Percentiles rank a stretch among this genome's conserved stretches.
Conservation (phyloP, 2,888 invertebrate species). For the Tridacna crocea region DNA sequence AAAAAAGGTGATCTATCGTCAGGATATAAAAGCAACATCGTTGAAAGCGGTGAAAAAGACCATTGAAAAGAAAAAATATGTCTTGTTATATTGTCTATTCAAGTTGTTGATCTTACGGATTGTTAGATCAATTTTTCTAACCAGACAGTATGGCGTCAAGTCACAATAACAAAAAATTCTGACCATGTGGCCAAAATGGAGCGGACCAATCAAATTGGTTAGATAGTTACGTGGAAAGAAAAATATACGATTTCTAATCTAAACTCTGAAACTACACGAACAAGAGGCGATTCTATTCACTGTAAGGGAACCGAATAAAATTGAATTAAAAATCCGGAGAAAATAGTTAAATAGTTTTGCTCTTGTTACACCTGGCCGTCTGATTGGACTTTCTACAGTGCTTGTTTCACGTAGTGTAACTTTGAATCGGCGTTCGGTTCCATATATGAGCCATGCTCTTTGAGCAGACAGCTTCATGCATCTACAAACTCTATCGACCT, state of each 20-base stretch:
- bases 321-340: neutral
- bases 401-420: neutral
- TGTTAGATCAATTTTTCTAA: slow-evolving; percentile 16
- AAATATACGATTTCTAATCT: slow-evolving; percentile 15
- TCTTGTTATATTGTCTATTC: too few species aligned
- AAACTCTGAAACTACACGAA: neutral
- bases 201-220: neutral
- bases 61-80: too few species aligned
- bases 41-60: too few species aligned
- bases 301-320: neutral
- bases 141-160: slow-evolving; percentile 18
- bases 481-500: too few species aligned
- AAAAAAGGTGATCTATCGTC: too few species aligned
- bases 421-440: too few species aligned
- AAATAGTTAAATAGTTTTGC: neutral
- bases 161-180: neutral
- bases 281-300: neutral
- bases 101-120: slow-evolving; percentile 32
- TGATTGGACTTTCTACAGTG: neutral
- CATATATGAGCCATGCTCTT: too few species aligned
- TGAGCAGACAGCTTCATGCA: too few species aligned
- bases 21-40: too few species aligned
- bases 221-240: slow-evolving; percentile 15
- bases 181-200: slow-evolving; percentile 13
- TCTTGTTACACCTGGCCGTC: neutral